phyloP scores from a whole-genome alignment of 2,113 vertebrate genomes.

The Oreochromis aureus region DNA sequence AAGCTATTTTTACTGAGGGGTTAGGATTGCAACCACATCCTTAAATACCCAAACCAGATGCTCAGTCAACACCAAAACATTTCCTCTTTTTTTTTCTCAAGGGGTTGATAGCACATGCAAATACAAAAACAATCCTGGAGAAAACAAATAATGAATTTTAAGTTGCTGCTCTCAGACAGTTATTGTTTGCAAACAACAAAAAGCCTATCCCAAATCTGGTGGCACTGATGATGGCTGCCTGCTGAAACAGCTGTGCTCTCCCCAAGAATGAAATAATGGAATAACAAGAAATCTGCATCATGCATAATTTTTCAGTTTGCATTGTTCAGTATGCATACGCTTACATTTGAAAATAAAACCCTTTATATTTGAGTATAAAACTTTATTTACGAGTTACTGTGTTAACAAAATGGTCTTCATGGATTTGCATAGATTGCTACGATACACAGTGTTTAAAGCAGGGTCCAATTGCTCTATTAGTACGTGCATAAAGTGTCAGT shows the following conservation, averaged over 20 bases:
- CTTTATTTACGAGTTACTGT: background rate
- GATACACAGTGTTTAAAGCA: background rate
- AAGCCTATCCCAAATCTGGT: background rate
- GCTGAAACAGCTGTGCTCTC: conserved; percentile 22
- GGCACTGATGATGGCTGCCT: background rate
- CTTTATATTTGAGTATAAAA: background rate
- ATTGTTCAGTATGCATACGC: background rate
- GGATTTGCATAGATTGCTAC: background rate
- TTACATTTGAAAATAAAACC: background rate
- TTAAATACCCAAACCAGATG: background rate
- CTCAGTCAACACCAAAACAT: background rate
- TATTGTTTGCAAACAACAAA: conserved; percentile 3
- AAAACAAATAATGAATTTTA: background rate
- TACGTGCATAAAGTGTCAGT: background rate
- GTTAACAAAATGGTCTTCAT: background rate
- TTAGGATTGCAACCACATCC: background rate
- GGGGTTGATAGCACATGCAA: background rate
- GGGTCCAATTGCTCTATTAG: background rate
- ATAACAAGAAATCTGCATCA: background rate
- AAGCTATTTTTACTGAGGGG: background rate
- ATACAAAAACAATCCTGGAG: background rate
- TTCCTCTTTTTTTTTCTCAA: background rate
- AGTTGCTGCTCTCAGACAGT: background rate
- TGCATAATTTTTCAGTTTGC: background rate
- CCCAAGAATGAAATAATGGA: background rate